Percentiles rank a stretch among this genome's conserved stretches.
Evolutionary conservation across 2,888 invertebrate species (phyloP).

Genomic region (Phymatocera aterrima): DNA sequence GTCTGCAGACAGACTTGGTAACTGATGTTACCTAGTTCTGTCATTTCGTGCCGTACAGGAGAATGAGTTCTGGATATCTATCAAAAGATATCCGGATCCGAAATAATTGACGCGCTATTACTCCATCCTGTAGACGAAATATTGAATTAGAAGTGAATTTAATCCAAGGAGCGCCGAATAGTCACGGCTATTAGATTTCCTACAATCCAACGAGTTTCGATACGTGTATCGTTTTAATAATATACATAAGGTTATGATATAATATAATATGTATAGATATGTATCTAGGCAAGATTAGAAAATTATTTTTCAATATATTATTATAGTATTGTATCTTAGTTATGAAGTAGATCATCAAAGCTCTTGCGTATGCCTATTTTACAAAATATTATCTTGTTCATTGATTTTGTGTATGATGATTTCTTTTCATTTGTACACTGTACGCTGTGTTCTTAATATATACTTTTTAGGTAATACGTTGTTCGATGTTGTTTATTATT

Average conservation of each 20-base stretch:
- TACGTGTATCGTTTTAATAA: not conserved
- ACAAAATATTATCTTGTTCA: slow-evolving; percentile 12
- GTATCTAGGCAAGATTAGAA: not conserved
- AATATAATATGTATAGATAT: not conserved
- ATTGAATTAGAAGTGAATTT: no score
- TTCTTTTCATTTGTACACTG: slow-evolving; percentile 9
- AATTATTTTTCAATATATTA: not conserved
- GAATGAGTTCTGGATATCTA: no score
- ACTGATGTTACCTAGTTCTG: no score
- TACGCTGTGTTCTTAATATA: slow-evolving; percentile 21
- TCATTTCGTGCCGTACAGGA: no score
- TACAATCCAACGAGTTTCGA: no score
- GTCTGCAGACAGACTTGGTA: no score
- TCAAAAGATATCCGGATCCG: not conserved
- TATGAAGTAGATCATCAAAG: not conserved
- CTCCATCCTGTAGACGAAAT: no score
- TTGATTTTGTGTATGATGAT: slow-evolving; percentile 20
- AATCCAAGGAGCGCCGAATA: no score
- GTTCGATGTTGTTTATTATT: not conserved
- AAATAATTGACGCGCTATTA: no score
- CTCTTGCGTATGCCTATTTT: not conserved
- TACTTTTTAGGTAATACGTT: not conserved
- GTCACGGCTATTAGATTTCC: no score
- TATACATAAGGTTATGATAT: not conserved
- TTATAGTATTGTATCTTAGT: not conserved